phyloP scores from a whole-genome alignment of 2,113 vertebrate genomes.

The Eudyptes chrysolophus region DNA sequence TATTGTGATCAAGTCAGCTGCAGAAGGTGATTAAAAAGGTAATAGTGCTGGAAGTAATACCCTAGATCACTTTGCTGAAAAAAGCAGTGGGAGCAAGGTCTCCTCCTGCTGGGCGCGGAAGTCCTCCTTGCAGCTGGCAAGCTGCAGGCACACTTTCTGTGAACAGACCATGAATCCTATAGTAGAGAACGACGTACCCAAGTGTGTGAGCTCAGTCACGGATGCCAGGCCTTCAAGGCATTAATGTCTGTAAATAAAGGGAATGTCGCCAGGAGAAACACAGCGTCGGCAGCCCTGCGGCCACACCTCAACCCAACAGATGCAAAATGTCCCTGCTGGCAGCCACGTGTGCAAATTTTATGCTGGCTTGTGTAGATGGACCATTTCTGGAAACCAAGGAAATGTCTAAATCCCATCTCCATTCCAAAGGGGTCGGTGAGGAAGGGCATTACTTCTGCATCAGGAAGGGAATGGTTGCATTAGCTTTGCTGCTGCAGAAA shows the following conservation, averaged over 20 bases:
- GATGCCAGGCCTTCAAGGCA: neutral
- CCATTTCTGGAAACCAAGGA: neutral
- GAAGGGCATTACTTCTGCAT: neutral
- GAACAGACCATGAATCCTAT: neutral
- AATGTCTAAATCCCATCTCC: neutral
- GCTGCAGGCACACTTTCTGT: neutral
- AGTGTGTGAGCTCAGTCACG: neutral
- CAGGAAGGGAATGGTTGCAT: fast-evolving
- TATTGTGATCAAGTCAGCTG: neutral
- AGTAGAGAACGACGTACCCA: neutral
- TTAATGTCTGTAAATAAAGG: neutral
- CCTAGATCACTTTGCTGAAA: neutral
- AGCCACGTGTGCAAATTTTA: neutral
- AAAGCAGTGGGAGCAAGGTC: neutral
- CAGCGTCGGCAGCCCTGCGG: neutral
- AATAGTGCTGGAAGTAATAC: neutral
- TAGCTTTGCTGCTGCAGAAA: neutral
- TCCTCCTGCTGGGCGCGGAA: neutral
- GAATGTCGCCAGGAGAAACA: neutral
- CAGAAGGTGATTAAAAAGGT: neutral
- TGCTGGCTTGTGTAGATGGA: neutral
- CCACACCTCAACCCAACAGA: neutral
- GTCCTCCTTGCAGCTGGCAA: neutral
- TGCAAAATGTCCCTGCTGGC: neutral
- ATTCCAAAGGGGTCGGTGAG: neutral